phyloP scores from a whole-genome alignment of 2,113 vertebrate species.

The Circaetus gallicus region DNA sequence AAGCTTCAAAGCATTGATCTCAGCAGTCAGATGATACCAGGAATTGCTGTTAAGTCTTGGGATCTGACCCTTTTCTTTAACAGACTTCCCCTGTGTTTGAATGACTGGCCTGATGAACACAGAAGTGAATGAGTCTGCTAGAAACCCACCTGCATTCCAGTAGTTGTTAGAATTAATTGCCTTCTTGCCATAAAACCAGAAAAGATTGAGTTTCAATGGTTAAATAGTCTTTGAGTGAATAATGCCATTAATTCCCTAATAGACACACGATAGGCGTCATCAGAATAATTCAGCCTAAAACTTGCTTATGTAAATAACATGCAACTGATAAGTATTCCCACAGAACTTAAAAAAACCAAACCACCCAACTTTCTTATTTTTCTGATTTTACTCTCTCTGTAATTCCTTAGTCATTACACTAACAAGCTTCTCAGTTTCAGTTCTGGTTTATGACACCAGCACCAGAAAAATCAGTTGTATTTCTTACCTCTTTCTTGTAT shows the following conservation, averaged over 20 bases:
- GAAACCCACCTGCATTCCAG: not conserved
- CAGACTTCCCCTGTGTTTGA: not conserved
- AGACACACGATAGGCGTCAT: not conserved
- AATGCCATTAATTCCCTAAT: not conserved
- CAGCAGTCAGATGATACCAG: not conserved
- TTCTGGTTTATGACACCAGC: not conserved
- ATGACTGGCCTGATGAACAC: not conserved
- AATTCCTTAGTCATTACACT: not conserved
- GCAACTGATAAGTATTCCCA: not conserved
- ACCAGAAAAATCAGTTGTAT: not conserved
- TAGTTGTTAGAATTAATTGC: not conserved
- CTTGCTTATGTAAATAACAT: not conserved
- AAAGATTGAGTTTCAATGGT: not conserved
- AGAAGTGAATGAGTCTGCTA: not conserved
- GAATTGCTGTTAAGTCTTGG: not conserved
- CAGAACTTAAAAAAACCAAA: not conserved
- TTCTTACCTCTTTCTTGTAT: not conserved
- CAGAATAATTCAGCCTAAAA: not conserved
- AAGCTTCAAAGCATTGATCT: not conserved
- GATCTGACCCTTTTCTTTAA: not conserved
- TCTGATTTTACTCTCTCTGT: not conserved
- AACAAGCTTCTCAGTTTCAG: not conserved
- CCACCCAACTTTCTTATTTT: not conserved
- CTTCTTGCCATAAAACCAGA: not conserved
- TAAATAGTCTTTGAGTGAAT: not conserved